phyloP scores from a whole-genome alignment of 2,888 invertebrate species.

The Orthosia incerta region DNA sequence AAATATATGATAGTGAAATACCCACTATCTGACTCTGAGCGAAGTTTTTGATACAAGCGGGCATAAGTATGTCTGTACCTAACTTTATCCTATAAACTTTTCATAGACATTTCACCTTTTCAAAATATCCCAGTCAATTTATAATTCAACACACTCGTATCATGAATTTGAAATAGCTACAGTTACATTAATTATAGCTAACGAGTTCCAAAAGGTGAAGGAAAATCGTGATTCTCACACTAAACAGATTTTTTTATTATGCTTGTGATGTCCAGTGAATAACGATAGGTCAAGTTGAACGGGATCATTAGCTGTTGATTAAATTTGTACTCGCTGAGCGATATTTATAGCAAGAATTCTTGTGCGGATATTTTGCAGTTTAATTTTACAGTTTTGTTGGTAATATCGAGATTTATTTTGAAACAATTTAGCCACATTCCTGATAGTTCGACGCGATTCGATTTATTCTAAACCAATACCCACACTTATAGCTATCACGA shows the following conservation, averaged over 20 bases:
- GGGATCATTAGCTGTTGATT: constrained; percentile 20
- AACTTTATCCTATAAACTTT: neutral
- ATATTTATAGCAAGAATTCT: constrained; percentile 1
- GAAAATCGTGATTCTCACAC: constrained; percentile 40
- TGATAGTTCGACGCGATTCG: too few relatives aligned
- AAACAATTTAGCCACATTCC: too few relatives aligned
- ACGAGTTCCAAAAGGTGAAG: constrained; percentile 54
- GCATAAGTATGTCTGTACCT: neutral
- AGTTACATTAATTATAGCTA: constrained; percentile 7
- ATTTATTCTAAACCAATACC: too few relatives aligned
- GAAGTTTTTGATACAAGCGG: too few relatives aligned
- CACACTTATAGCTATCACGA: too few relatives aligned
- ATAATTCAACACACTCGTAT: constrained; percentile 3
- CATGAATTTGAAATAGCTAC: constrained; percentile 11
- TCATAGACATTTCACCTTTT: neutral
- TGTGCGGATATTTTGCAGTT: neutral
- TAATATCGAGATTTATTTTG: too few relatives aligned
- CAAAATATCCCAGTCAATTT: neutral
- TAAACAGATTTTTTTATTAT: constrained; percentile 6
- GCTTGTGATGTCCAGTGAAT: constrained; percentile 10
- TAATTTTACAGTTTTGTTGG: neutral
- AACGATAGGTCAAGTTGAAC: constrained; percentile 53
- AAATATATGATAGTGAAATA: too few relatives aligned
- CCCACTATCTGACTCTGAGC: too few relatives aligned
- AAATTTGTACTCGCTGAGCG: neutral